Evolutionary conservation across 2,888 invertebrate species (phyloP).

Genomic region (Atrina japonica): DNA sequence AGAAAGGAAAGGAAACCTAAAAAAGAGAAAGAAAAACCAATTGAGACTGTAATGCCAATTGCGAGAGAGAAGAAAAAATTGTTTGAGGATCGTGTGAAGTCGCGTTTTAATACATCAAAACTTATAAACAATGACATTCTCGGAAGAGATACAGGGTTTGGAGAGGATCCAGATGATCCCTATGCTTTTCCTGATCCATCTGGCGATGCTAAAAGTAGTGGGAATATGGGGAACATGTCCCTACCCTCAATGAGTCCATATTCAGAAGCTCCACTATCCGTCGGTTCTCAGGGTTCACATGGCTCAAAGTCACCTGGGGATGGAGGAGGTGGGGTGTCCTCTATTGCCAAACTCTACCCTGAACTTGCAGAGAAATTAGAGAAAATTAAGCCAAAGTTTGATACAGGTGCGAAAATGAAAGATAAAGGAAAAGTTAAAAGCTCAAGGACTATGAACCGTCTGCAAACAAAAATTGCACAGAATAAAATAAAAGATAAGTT

Average conservation of each 20-base stretch:
- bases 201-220: slow-evolving; percentile 40
- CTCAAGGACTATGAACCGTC: slow-evolving; percentile 80
- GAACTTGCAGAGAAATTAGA: slow-evolving; percentile 78
- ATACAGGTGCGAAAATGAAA: slow-evolving; percentile 55
- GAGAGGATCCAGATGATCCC: slow-evolving; percentile 73
- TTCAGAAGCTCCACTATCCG: slow-evolving; percentile 43
- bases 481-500: slow-evolving; percentile 80
- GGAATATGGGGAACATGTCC: slow-evolving; percentile 45
- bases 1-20: slow-evolving; percentile 72
- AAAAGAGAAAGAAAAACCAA: slow-evolving; percentile 48
- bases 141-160: slow-evolving; percentile 15
- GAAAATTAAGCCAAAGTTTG: slow-evolving; percentile 69
- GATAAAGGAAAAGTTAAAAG: slow-evolving; percentile 67
- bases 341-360: slow-evolving; percentile 77
- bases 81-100: slow-evolving; percentile 69
- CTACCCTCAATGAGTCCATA: slow-evolving; percentile 35
- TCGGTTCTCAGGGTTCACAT: slow-evolving; percentile 35
- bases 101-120: slow-evolving; percentile 35
- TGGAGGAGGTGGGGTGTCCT: slow-evolving; percentile 54
- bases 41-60: slow-evolving; percentile 12
- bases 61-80: slow-evolving; percentile 58
- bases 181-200: slow-evolving; percentile 73
- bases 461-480: slow-evolving; percentile 81
- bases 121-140: slow-evolving; percentile 32
- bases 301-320: slow-evolving; percentile 48